Evolutionary conservation across 1,140 invertebrate species (phyloP).

Genomic region (Solenopsis fugax): DNA sequence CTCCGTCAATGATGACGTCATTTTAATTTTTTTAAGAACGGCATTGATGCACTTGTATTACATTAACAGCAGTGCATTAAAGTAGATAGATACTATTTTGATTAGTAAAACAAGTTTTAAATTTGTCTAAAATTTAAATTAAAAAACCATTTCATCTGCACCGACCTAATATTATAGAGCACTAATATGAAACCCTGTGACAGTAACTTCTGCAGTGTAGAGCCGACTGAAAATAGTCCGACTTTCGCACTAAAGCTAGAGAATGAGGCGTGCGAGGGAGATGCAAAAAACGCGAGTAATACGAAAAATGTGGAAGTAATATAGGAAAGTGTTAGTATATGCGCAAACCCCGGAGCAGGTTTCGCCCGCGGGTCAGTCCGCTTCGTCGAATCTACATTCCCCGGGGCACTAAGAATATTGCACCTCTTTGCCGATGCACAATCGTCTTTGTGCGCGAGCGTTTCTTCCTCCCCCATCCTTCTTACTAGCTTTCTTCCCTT

Average conservation of each 20-base stretch:
- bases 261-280: not conserved
- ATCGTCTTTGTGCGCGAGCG: constrained; percentile 51
- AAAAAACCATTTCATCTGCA: too few relatives aligned
- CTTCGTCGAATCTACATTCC: constrained; percentile 63
- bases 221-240: not conserved
- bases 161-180: too few relatives aligned
- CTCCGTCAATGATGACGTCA: too few relatives aligned
- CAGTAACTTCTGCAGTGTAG: not conserved
- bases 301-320: constrained; percentile 44
- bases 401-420: constrained; percentile 65
- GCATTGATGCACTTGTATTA: too few relatives aligned
- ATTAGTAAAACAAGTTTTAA: too few relatives aligned
- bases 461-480: constrained; percentile 7
- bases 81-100: too few relatives aligned
- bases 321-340: constrained; percentile 19
- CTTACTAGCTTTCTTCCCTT: constrained; percentile 10
- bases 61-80: too few relatives aligned
- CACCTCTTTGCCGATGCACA: constrained; percentile 50
- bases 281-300: not conserved
- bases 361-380: constrained; percentile 54
- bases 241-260: not conserved
- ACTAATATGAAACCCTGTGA: too few relatives aligned
- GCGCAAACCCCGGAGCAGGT: constrained; percentile 25
- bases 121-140: too few relatives aligned
- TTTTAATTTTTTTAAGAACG: too few relatives aligned